phyloP scores from a whole-genome alignment of 2,888 invertebrate species.

The Pheosia gnoma region DNA sequence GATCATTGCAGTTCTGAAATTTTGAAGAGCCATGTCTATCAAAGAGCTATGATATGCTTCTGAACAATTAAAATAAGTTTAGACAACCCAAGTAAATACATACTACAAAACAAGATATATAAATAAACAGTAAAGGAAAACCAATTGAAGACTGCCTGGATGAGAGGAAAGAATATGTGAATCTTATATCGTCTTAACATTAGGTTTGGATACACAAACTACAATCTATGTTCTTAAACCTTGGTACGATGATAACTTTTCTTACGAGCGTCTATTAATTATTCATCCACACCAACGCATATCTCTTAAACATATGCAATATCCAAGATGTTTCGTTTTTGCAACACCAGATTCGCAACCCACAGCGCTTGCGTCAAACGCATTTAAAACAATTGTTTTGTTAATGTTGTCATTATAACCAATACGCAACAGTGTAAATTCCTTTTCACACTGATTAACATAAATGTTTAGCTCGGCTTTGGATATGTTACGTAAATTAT shows the following conservation, averaged over 20 bases:
- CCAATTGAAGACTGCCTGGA: no score
- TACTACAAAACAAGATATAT: no score
- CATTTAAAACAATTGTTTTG: conserved; percentile 32
- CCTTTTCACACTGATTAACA: not conserved
- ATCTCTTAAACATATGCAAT: not conserved
- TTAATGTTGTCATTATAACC: conserved; percentile 12
- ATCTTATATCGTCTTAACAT: no score
- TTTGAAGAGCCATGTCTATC: no score
- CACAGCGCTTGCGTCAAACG: conserved; percentile 5
- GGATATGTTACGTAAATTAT: not conserved
- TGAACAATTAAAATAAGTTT: no score
- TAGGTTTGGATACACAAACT: no score
- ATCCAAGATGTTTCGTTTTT: conserved; percentile 1
- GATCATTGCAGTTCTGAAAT: no score
- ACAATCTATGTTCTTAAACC: not conserved
- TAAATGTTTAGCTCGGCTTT: not conserved
- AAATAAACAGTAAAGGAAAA: no score
- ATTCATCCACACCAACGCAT: not conserved
- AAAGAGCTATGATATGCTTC: no score
- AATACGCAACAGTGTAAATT: conserved; percentile 17
- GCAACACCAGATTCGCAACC: conserved; percentile 6
- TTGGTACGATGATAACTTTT: not conserved
- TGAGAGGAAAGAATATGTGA: no score
- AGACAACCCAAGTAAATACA: no score
- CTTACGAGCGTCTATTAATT: not conserved